Evolutionary conservation across 2,797 vertebrate genomes (phyloP), one percentile per base, ranked within the genome.

Genomic region (Eleutherodactylus coqui): DNA sequence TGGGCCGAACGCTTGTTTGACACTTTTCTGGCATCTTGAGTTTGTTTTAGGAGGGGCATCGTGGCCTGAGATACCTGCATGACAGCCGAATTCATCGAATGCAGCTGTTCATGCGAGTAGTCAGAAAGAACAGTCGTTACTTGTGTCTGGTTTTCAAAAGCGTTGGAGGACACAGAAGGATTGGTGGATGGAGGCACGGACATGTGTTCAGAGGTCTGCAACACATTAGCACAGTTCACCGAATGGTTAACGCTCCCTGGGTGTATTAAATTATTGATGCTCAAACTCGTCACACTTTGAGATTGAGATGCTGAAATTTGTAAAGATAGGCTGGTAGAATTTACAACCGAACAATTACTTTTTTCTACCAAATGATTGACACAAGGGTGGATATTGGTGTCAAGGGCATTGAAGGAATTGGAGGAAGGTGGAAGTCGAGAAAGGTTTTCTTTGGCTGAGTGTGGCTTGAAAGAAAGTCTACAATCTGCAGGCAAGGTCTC

Each of bases 181-280:
- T 94, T 95, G 45, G 93, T 90, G 0, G 96, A 87, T 2, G 92
- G 87, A 51, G 93, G 89, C 86, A 90, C 11, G 5, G 90, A 43
- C 10, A 89, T 84, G 88, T 92, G 92, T 75, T 93, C 92, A n/a
- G 94, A 91, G 73, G 92, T 78, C 89, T 89, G 94, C 76, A 77
- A 87, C 91, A 97, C 90, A 90, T 92, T 94, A 0, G 97, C 94
- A 75, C 96, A 97, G 24, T 95, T 96, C 78, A 94, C 95, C 49
- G 95, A 94, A 75, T 97, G 97, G 88, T 90, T 94, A 78, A 96
- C 94, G 86, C 91, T 96, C 78, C 89, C 93, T 84, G 96, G 94
- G 85, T 96, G 95, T 85, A 99, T 96, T 9, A 98, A 94, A 90
- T 98, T 99, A 93, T 98, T 99, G 85, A 99, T 96, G 0, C 96